Base-by-base conservation (phyloP, 2,113 vertebrate species). In the Eurypyga helias region DNA sequence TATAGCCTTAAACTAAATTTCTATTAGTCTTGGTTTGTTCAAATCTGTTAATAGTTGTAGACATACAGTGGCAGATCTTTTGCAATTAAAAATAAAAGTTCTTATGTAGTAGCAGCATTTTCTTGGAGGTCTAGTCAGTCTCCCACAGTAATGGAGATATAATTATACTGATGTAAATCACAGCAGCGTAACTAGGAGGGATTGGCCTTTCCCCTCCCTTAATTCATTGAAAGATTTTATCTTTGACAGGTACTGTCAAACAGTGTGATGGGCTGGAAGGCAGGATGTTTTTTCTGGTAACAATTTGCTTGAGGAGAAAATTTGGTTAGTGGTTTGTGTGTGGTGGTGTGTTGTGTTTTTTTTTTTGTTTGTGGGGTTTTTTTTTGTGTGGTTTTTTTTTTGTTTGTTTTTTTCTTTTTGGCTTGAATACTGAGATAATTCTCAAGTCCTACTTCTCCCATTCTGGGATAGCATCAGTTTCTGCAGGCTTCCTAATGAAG, bases 81-180 rank as follows among this genome's bases (percentile, higher is more conserved):
- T 4, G 17, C 86, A 97, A 96, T 96, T 96, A 98, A 98, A 97
- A 94, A 90, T 64, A 79, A 79, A 96, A 95, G 87, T 93, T 97
- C 73, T 88, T 94, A 49, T 21, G 24, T 83, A 76, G 64, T 55
- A 86, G 72, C 73, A 95, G 86, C 14, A 19, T 95, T 97, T 98
- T 89, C 94, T 94, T 84, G 76, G 95, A 97, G 97, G 96, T 95
- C 61, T 93, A 97, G 90, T 89, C 94, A 96, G 84, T 98, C 97
- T 98, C 91, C 97, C 96, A 95, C 90, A 94, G 97, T 95, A 97
- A 97, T 88, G 98, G 98, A 98, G 97, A 98, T 97, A 94, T 97
- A 98, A 98, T 98, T 99, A 98, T 95, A 97, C 97, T 97, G 97
- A 98, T 98, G 98, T 97, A 98, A 98, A 98, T 98, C 91, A n/a